A percentile compares a stretch with the other conserved stretches of the same genome.
phyloP scores from a whole-genome alignment of 2,113 vertebrate species.

The Nycticebus coucang region DNA sequence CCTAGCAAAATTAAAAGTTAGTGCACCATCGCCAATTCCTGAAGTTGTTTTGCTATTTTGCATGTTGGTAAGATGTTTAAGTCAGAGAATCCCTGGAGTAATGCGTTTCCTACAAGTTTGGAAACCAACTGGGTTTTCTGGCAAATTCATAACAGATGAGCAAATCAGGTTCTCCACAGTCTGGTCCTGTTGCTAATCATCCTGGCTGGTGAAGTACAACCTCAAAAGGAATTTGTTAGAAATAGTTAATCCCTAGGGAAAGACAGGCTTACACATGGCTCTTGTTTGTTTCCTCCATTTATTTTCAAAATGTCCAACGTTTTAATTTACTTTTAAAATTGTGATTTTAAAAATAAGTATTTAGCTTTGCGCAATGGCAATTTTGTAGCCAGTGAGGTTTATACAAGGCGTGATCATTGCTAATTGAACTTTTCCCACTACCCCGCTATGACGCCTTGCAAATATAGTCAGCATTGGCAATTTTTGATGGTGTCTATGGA shows the following conservation, averaged over 20 bases:
- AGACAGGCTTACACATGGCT: not conserved
- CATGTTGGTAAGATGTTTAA: not conserved
- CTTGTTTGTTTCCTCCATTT: not conserved
- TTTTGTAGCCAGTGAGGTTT: too few species aligned
- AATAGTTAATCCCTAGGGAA: not conserved
- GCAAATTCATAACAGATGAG: too few species aligned
- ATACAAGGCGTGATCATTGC: too few species aligned
- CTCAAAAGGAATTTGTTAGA: not conserved
- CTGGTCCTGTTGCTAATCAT: not conserved
- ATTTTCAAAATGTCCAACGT: not conserved
- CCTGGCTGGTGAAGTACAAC: not conserved
- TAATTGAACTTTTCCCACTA: too few species aligned
- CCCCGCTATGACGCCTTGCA: too few species aligned
- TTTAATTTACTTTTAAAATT: not conserved
- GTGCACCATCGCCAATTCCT: not conserved
- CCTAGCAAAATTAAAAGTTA: not conserved
- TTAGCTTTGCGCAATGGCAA: too few species aligned
- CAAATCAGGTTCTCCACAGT: not conserved
- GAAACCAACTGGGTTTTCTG: not conserved
- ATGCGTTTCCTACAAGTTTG: not conserved
- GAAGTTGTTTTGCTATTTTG: not conserved
- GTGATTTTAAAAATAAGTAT: not conserved
- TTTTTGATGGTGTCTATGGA: too few species aligned
- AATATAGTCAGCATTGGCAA: too few species aligned
- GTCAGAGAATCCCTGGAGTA: not conserved